Evolutionary conservation across 2,888 invertebrate genomes (phyloP).

Genomic region (Labia minor): DNA sequence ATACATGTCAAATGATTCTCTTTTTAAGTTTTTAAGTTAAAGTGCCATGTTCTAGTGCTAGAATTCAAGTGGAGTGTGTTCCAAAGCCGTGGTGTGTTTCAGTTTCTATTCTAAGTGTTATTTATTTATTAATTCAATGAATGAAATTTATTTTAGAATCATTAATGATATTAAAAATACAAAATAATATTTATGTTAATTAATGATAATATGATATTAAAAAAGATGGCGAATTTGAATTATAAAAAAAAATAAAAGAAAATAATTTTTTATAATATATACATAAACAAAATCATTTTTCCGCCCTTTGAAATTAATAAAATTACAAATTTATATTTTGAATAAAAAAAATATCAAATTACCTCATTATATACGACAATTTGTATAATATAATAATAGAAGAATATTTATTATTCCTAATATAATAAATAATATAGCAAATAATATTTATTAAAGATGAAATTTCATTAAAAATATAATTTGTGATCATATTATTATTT

Average conservation of each 20-base stretch:
- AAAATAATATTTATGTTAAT: neutral
- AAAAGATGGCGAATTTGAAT: neutral
- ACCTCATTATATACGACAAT: too few relatives aligned
- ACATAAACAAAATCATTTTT: neutral
- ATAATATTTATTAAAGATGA: too few relatives aligned
- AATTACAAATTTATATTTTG: too few relatives aligned
- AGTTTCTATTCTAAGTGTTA: conserved; percentile 13
- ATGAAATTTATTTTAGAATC: too few relatives aligned
- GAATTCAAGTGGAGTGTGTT: neutral
- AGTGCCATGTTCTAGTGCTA: neutral
- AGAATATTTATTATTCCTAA: too few relatives aligned
- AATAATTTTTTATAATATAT: neutral
- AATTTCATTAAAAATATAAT: too few relatives aligned
- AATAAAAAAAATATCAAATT: too few relatives aligned
- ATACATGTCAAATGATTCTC: neutral
- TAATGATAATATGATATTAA: neutral
- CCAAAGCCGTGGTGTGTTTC: conserved; percentile 13
- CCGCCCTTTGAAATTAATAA: too few relatives aligned
- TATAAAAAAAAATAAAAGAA: neutral
- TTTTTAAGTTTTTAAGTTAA: neutral
- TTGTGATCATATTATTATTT: too few relatives aligned
- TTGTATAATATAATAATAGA: too few relatives aligned
- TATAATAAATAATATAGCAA: too few relatives aligned
- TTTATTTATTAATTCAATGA: too few relatives aligned
- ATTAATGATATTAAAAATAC: neutral